These are phyloP conservation scores for Holothuria glaberrima DNA, from an alignment of 35 echinoderm and acorn worm species.

Conservation along the genomic window DNA sequence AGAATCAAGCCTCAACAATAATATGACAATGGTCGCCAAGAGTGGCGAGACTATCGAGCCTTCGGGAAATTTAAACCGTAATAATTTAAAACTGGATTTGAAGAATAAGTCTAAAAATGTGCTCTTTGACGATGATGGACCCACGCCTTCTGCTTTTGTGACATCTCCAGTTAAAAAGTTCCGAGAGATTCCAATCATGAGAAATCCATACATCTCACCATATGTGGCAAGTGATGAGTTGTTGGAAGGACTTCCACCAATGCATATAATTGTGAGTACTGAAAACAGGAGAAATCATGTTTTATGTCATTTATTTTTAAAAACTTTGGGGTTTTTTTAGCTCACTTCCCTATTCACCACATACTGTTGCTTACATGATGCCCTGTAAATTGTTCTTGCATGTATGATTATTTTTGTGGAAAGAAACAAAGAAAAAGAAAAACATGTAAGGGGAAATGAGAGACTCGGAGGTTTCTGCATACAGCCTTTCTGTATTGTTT, in stretches of 20 bases:
- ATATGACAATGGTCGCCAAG: not conserved
- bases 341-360: no score
- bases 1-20: constrained; percentile 42
- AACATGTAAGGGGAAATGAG: no score
- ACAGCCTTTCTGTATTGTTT: no score
- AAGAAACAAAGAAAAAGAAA: no score
- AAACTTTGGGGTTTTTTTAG: no score
- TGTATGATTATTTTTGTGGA: no score
- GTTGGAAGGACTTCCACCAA: constrained; percentile 85
- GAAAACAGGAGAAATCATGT: not conserved
- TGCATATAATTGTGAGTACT: constrained; percentile 90
- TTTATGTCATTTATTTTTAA: not conserved
- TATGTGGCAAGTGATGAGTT: constrained; percentile 82
- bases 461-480: no score
- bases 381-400: no score
- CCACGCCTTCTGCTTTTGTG: constrained; percentile 65
- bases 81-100: constrained; percentile 70
- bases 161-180: constrained; percentile 80
- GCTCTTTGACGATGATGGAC: constrained; percentile 36
- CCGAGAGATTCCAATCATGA: constrained; percentile 86
- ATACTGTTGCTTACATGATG: no score
- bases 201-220: constrained; percentile 90
- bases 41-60: not conserved
- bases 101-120: not conserved
- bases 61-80: constrained; percentile 27